phyloP scores from a whole-genome alignment of 2,113 vertebrate species.

The Pseudorhombus dupliciocellatus region DNA sequence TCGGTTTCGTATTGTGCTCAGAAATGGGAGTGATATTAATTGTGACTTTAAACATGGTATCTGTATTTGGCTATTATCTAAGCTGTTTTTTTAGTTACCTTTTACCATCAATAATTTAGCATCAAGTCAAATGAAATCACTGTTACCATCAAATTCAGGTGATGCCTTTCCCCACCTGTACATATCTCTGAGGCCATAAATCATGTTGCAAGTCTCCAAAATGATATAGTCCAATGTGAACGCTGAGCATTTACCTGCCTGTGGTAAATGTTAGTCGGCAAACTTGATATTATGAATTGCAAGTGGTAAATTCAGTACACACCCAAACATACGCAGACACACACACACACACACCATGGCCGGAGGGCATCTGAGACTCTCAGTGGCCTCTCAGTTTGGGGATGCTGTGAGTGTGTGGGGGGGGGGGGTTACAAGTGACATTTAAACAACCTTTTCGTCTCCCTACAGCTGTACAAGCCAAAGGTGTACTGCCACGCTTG shows the following conservation, averaged over 20 bases:
- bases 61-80: not conserved
- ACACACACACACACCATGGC: constrained; percentile 38
- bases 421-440: constrained; percentile 57
- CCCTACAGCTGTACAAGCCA: constrained; percentile 58
- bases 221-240: not conserved
- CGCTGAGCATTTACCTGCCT: constrained; percentile 29
- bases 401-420: constrained; percentile 19
- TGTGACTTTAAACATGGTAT: not conserved
- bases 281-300: constrained; percentile 40
- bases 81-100: not conserved
- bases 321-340: constrained; percentile 35
- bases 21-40: not conserved
- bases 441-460: constrained; percentile 75
- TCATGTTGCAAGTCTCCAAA: not conserved
- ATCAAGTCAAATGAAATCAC: not conserved
- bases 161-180: not conserved
- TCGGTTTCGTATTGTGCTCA: not conserved
- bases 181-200: not conserved
- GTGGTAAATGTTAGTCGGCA: constrained; percentile 17
- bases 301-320: constrained; percentile 40
- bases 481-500: constrained; percentile 62
- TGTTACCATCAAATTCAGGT: not conserved
- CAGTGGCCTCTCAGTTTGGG: constrained; percentile 7
- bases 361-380: constrained; percentile 62
- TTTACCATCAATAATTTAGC: not conserved